Evolutionary conservation across 2,888 invertebrate species (phyloP).

Genomic region (Mechanitis messenoides): DNA sequence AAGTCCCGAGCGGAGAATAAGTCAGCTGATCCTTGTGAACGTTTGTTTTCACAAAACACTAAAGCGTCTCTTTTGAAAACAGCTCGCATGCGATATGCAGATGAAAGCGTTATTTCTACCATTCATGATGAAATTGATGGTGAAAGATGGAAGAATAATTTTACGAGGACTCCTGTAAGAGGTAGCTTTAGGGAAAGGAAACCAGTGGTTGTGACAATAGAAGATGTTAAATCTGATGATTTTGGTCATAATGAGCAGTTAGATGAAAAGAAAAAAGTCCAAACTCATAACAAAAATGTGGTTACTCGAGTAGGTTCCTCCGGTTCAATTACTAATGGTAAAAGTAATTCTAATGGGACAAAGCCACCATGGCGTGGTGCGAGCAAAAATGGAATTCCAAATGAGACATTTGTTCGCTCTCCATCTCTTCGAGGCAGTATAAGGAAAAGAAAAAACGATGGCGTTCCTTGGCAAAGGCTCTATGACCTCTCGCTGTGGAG

Average conservation of each 20-base stretch:
- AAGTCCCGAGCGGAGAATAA: constrained; percentile 56
- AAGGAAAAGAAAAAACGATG: constrained; percentile 61
- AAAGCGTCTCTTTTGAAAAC: constrained; percentile 79
- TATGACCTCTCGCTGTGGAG: constrained; percentile 75
- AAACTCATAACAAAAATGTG: constrained; percentile 43
- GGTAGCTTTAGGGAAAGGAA: constrained; percentile 67
- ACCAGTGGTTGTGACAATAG: constrained; percentile 67
- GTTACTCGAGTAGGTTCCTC: constrained; percentile 54
- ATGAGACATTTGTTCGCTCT: constrained; percentile 57
- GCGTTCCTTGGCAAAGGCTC: constrained; percentile 73
- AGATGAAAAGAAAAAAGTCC: constrained; percentile 60
- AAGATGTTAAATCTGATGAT: constrained; percentile 68
- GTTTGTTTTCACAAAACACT: constrained; percentile 76
- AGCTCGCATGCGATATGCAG: constrained; percentile 76
- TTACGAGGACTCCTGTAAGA: constrained; percentile 57
- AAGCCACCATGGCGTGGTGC: constrained; percentile 71
- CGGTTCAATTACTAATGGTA: constrained; percentile 50
- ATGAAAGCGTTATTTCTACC: constrained; percentile 59
- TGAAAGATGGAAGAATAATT: constrained; percentile 58
- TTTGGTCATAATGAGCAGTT: constrained; percentile 54
- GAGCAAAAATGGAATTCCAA: constrained; percentile 51
- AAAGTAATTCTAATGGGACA: constrained; percentile 45
- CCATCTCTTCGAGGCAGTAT: constrained; percentile 66
- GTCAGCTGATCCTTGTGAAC: constrained; percentile 62
- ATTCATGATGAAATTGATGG: constrained; percentile 66